These are phyloP conservation scores for Gymnodraco acuticeps DNA, from an alignment of 2,797 vertebrate genomes.

Conservation along the genomic window DNA sequence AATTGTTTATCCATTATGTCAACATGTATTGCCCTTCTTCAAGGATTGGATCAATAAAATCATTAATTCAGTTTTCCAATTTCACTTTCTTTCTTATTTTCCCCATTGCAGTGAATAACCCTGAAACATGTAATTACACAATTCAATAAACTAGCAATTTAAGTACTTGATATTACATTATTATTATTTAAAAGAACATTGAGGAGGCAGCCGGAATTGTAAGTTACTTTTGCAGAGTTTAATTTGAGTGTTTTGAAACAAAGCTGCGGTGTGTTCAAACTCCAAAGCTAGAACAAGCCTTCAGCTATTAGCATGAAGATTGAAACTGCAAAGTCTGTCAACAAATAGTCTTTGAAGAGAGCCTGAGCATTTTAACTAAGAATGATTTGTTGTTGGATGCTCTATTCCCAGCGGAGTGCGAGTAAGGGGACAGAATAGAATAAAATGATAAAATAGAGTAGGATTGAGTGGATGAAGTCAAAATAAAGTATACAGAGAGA, in stretches of 20 bases:
- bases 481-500: background rate
- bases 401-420: background rate
- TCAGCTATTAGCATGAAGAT: background rate
- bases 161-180: too few species aligned
- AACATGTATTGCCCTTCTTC: constrained; percentile 15
- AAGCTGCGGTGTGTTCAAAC: background rate
- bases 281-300: background rate
- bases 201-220: too few species aligned
- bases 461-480: background rate
- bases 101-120: background rate
- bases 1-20: constrained; percentile 22
- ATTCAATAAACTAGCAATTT: background rate
- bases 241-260: constrained; percentile 8
- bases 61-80: background rate
- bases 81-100: constrained; percentile 6
- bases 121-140: background rate
- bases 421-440: background rate
- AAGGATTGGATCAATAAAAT: constrained; percentile 27
- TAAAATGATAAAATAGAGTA: background rate
- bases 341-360: constrained; percentile 26
- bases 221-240: background rate
- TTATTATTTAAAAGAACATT: too few species aligned
- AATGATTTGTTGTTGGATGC: constrained; percentile 2
- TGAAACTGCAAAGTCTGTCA: constrained; percentile 4
- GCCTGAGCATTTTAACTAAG: background rate